These are phyloP conservation scores for Pterocles orientalis DNA, from an alignment of 2,113 vertebrate species.

Conservation along the genomic window DNA sequence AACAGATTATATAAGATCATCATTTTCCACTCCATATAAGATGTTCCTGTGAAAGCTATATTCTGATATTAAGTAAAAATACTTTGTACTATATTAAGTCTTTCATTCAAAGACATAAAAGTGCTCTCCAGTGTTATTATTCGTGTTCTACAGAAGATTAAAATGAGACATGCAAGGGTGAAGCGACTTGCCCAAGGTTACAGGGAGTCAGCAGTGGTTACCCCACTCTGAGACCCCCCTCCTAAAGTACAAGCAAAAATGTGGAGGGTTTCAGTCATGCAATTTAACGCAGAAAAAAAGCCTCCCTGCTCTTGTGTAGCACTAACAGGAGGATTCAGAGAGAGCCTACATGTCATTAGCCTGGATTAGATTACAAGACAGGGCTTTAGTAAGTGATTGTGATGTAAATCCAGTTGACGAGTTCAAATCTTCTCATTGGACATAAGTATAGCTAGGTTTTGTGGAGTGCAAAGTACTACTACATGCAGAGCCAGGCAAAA, in stretches of 20 bases:
- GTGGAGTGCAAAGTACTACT: neutral
- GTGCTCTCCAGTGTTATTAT: constrained; percentile 9
- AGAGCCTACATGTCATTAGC: neutral
- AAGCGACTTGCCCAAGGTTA: constrained; percentile 30
- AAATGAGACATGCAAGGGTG: neutral
- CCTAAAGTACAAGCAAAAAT: neutral
- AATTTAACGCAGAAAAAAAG: neutral
- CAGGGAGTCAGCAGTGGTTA: neutral
- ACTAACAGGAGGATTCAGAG: neutral
- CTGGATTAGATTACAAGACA: neutral
- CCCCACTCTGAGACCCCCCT: neutral
- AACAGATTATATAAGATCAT: constrained; percentile 63
- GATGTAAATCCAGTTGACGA: neutral
- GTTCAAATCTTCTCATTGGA: neutral
- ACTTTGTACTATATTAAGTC: constrained; percentile 37
- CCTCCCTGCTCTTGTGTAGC: neutral
- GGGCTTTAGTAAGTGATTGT: neutral
- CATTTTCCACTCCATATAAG: constrained; percentile 62
- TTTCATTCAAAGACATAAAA: constrained; percentile 42
- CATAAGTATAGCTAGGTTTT: neutral
- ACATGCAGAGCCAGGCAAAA: neutral
- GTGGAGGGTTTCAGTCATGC: neutral
- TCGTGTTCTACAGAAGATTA: constrained; percentile 14
- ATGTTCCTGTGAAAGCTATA: constrained; percentile 46
- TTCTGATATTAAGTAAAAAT: constrained; percentile 47